Base-by-base conservation (phyloP, 2,797 vertebrate genomes). In the Sebastes minor region DNA sequence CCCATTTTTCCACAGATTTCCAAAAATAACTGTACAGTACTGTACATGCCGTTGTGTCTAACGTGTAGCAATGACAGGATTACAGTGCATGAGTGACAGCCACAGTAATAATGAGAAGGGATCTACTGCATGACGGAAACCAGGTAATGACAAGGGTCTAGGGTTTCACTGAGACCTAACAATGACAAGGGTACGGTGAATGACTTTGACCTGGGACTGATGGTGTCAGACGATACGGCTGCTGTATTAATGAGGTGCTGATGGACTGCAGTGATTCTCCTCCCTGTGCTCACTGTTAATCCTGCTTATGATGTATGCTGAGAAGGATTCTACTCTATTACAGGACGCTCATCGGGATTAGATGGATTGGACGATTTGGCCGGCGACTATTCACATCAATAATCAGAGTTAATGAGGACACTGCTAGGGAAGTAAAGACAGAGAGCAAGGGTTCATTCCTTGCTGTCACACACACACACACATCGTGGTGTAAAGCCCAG, bases 171-270 rank as follows among this genome's bases (percentile, higher is more conserved):
- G 76, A 66, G 78, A 77, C 62, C 76, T 28, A 7, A 46, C 60
- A 78, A 60, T 61, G 81, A 82, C 61, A 53, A 49, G 82, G 62
- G 33, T 18, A 61, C n/a, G 8, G 67, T 55, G 73, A 74, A 67
- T 67, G 81, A 83, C 80, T 90, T 76, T 82, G 87, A 91, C 86
- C 85, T 10, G 59, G 33, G 73, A 68, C 74, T 20, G 62, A 69
- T n/a, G 20, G 32, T 1, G 92, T 78, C 71, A 76, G 81, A 74
- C 13, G 74, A 68, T 84, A 82, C 1, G 28, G 67, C 83, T 49
- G 87, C 79, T 63, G 78, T 73, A n/a, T 78, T 62, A 88, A 88
- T 30, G 86, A 85, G 80, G 78, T 85, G 89, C 35, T 90, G 91
- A 94, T 61, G 80, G 86, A 75, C 57, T 25, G 78, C 77, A 53